Base-by-base conservation (phyloP, 2,797 vertebrate genomes). In the Labeo calbasu region DNA sequence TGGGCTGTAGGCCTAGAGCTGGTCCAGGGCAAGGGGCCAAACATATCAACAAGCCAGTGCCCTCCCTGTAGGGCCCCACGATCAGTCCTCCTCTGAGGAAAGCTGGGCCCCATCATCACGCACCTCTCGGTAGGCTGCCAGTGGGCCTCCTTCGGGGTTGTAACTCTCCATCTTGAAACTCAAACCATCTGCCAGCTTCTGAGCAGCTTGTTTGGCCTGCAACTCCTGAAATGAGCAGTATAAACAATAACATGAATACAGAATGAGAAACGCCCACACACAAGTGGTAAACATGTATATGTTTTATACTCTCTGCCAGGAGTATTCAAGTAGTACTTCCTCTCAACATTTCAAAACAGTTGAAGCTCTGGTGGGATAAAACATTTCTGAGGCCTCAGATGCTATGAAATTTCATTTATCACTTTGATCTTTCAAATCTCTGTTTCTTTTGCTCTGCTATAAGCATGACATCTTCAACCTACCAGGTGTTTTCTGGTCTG, bases 181-280 rank as follows among this genome's bases (percentile, higher is more conserved):
- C 90, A 97, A 87, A 87, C 93, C 96, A 91, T 97, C 94, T 43
- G 96, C 94, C 91, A 99, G 94, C 90, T 96, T 99, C 91, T 97
- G 96, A 86, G 97, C 97, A 83, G 97, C 96, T 84, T 96, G 91
- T 91, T 95, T 98, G 89, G 96, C 97, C 91, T 98, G 97, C 90
- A 96, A 89, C 91, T 96, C 97, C 98, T 99, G 88, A 77, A 94
- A 91, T 88, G 88, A 28, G 77, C 51, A 83, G 55, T 51, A 28
- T 9, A 71, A 14, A 82, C 55, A 72, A 66, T 77, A 32, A 66
- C 25, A 73, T 72, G 32, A 76, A 82, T 77, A 77, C 40, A 13
- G 23, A 83, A 69, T n/a, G 23, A 59, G 70, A 36, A 92, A 92
- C 88, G 91, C 84, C 82, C 66, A 88, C 68, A 90, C 83, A 89